Conservation (phyloP, 2,888 invertebrate species). For the Stictocephala bisonia region DNA sequence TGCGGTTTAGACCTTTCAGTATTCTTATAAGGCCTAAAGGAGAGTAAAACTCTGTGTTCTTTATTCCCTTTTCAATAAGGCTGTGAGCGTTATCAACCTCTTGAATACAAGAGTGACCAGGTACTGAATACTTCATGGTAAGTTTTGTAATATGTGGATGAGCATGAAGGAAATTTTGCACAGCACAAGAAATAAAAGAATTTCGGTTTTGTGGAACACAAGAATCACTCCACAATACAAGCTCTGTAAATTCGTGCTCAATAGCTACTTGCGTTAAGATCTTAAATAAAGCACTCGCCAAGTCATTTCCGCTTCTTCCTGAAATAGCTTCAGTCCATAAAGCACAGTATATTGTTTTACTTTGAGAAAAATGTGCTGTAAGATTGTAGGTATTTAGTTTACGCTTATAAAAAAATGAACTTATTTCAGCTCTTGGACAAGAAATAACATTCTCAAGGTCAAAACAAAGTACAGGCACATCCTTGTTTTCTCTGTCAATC, state of each 20-base stretch:
- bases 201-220: conserved; percentile 40
- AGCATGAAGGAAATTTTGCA: not conserved
- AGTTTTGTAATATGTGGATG: conserved; percentile 8
- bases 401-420: conserved; percentile 40
- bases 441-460: too few relatives aligned
- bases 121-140: conserved; percentile 41
- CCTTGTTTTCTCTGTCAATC: too few relatives aligned
- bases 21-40: conserved; percentile 33
- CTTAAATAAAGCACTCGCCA: conserved; percentile 37
- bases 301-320: conserved; percentile 36
- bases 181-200: conserved; percentile 25
- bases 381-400: conserved; percentile 39
- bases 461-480: too few relatives aligned
- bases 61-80: conserved; percentile 33
- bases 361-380: conserved; percentile 35
- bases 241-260: conserved; percentile 16
- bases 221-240: conserved; percentile 27
- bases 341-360: conserved; percentile 43
- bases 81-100: conserved; percentile 36
- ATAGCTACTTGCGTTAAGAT: conserved; percentile 7
- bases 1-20: conserved; percentile 13
- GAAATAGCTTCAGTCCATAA: conserved; percentile 26
- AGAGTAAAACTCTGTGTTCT: conserved; percentile 25
- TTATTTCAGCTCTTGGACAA: too few relatives aligned
- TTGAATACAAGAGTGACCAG: conserved; percentile 41